Conservation (phyloP, 2,888 invertebrate genomes). For the Balanococcus diminutus region DNA sequence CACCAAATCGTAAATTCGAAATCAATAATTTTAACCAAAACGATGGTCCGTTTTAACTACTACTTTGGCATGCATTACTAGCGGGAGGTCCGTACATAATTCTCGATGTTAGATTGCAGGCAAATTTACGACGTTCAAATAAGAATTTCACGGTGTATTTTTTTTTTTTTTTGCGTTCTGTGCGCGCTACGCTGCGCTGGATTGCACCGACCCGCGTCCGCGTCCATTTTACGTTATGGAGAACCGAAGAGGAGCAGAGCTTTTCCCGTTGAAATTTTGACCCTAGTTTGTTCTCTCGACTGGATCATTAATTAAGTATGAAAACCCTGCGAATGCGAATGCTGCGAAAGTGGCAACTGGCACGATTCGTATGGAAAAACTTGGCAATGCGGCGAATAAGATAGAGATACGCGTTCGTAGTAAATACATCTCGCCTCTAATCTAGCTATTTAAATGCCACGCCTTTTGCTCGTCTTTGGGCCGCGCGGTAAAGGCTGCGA, state of each 20-base stretch:
- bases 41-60: background rate
- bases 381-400: background rate
- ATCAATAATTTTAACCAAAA: constrained; percentile 34
- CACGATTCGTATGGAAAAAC: background rate
- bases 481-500: background rate
- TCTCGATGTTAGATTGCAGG: background rate
- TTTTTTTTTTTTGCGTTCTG: background rate
- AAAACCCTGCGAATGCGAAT: background rate
- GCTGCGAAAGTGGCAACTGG: background rate
- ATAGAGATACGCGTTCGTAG: background rate
- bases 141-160: background rate
- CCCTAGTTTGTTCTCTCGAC: background rate
- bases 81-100: constrained; percentile 21
- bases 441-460: constrained; percentile 17
- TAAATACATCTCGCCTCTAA: background rate
- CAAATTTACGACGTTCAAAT: background rate
- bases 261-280: background rate
- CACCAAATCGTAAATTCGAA: constrained; percentile 34
- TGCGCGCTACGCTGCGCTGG: background rate
- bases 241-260: background rate
- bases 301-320: constrained; percentile 7
- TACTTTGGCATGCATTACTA: background rate
- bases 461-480: background rate
- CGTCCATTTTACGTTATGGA: too few species aligned
- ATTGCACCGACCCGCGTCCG: too few species aligned